phyloP scores from a whole-genome alignment of 92 coral and sea anemone species.

The Isaurus tuberculatus region DNA sequence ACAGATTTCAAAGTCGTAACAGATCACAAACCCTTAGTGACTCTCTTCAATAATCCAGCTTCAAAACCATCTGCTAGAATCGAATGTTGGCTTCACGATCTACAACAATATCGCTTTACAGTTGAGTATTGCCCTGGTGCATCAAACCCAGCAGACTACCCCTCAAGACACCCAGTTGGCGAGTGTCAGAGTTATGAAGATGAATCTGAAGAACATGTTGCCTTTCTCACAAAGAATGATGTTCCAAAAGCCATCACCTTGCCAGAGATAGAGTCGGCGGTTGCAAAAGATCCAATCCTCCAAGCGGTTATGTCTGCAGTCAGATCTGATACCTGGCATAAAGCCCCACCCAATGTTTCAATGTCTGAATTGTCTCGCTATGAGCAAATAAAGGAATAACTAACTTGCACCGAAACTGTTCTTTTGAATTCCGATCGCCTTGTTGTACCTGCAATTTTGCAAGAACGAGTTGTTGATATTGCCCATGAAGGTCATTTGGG shows the following conservation, averaged over 20 bases:
- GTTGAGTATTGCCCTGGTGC: slow-evolving; percentile 54
- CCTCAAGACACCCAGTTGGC: slow-evolving; percentile 64
- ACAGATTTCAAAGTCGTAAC: slow-evolving; percentile 49
- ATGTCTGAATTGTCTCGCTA: slow-evolving; percentile 51
- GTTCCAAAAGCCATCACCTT: slow-evolving; percentile 56
- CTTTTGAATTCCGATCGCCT: slow-evolving; percentile 40
- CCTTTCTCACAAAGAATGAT: slow-evolving; percentile 45
- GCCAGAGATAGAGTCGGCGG: slow-evolving; percentile 49
- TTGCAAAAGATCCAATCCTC: slow-evolving; percentile 57
- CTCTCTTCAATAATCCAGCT: slow-evolving; percentile 45
- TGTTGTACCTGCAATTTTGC: slow-evolving; percentile 41
- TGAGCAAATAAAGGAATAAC: slow-evolving; percentile 51
- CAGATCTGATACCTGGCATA: slow-evolving; percentile 56
- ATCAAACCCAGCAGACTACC: slow-evolving; percentile 48
- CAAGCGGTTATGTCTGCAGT: slow-evolving; percentile 57
- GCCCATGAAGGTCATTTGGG: slow-evolving; percentile 72
- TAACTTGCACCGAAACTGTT: slow-evolving; percentile 59
- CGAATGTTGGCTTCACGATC: slow-evolving; percentile 52
- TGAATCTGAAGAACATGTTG: slow-evolving; percentile 53
- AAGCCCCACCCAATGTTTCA: slow-evolving; percentile 28
- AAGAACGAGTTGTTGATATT: slow-evolving; percentile 6
- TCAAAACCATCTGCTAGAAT: slow-evolving; percentile 54
- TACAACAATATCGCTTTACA: slow-evolving; percentile 55
- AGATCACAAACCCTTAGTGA: slow-evolving; percentile 59
- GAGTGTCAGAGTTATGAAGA: slow-evolving; percentile 27